Evolutionary conservation across 2,888 invertebrate genomes (phyloP).

Genomic region (Anoplius nigerrimus): DNA sequence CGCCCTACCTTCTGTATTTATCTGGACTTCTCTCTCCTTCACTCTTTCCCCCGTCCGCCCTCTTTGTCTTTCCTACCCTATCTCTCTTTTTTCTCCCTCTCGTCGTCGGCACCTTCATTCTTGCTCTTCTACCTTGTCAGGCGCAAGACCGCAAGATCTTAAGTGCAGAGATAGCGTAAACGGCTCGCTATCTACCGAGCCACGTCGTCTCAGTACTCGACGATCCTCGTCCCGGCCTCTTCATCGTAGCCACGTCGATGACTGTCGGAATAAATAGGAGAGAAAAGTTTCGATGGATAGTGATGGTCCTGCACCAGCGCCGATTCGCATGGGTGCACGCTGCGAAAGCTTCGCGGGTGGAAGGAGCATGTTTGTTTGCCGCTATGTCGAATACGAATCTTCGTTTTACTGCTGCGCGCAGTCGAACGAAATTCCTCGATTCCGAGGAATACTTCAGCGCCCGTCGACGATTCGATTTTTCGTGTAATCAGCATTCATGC

Average conservation of each 20-base stretch:
- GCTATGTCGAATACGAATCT: too few species aligned
- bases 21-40: constrained; percentile 6
- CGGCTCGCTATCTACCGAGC: constrained; percentile 47
- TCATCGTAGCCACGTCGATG: constrained; percentile 32
- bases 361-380: background rate
- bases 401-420: too few species aligned
- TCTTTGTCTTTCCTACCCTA: constrained; percentile 9
- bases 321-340: too few species aligned
- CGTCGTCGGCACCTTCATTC: constrained; percentile 14
- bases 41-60: constrained; percentile 17
- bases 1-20: too few species aligned
- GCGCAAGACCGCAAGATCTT: constrained; percentile 57
- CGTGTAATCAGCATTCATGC: too few species aligned
- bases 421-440: too few species aligned
- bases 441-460: too few species aligned
- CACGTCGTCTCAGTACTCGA: constrained; percentile 21
- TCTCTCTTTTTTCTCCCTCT: constrained; percentile 15
- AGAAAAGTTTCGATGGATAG: constrained; percentile 14
- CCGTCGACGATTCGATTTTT: too few species aligned
- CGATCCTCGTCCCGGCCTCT: constrained; percentile 22
- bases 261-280: constrained; percentile 26
- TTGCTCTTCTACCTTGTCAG: too few species aligned
- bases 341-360: background rate
- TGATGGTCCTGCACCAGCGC: background rate
- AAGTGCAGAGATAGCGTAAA: constrained; percentile 67